phyloP scores from a whole-genome alignment of 2,797 vertebrate species.

The Platalea minor region DNA sequence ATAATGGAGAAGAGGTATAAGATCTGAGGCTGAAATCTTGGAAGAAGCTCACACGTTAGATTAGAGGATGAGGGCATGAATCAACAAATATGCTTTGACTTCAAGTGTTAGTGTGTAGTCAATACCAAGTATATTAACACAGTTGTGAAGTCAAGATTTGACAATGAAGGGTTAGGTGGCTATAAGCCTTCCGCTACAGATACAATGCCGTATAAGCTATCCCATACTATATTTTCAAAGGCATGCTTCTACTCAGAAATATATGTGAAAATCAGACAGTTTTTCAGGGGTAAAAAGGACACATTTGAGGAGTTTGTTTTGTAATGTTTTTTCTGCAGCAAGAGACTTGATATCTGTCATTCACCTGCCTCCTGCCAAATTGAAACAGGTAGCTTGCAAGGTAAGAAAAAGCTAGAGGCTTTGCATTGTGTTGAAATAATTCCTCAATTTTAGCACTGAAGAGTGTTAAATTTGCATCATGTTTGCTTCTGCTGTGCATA shows the following conservation, averaged over 20 bases:
- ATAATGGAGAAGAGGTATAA: not conserved
- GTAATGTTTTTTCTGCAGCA: not conserved
- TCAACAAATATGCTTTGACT: not conserved
- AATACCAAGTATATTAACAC: not conserved
- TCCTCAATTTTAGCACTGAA: not conserved
- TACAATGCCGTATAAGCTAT: not conserved
- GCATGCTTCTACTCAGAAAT: not conserved
- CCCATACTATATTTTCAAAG: not conserved
- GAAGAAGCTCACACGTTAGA: rapidly evolving
- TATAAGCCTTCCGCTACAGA: not conserved
- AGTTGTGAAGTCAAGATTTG: not conserved
- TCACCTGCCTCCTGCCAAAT: not conserved
- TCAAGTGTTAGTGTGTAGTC: not conserved
- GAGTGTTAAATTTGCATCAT: not conserved
- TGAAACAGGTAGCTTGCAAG: not conserved
- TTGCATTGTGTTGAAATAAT: not conserved
- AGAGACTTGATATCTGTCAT: not conserved
- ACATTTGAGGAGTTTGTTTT: not conserved
- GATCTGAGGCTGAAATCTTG: not conserved
- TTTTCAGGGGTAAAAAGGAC: not conserved
- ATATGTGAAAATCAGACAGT: not conserved
- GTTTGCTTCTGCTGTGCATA: not conserved
- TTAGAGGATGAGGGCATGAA: not conserved
- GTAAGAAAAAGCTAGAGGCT: not conserved
- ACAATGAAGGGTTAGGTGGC: not conserved